Conservation (phyloP, 2,888 invertebrate species). For the Dolomedes plantarius region DNA sequence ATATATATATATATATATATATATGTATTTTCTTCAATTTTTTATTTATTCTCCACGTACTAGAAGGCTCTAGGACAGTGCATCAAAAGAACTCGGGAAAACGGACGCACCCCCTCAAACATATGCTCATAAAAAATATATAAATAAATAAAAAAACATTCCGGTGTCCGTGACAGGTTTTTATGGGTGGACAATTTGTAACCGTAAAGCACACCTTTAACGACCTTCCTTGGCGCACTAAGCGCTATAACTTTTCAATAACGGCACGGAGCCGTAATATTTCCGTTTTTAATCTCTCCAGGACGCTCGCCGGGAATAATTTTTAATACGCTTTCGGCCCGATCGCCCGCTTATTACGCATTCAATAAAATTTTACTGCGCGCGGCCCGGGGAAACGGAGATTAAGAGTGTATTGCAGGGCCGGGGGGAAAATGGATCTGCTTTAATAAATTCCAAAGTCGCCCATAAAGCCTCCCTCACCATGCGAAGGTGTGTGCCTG, state of each 20-base stretch:
- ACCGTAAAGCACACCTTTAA: neutral
- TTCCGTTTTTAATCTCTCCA: neutral
- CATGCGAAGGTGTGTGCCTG: no score
- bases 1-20: no score
- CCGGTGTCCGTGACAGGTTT: neutral
- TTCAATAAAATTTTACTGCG: constrained; percentile 1
- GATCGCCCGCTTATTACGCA: neutral
- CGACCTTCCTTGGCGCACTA: no score
- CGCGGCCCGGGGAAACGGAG: neutral
- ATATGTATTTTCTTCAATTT: no score
- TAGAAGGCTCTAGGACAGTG: no score
- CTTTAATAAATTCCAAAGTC: no score
- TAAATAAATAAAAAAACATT: no score
- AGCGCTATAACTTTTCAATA: neutral
- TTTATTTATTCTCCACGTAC: no score
- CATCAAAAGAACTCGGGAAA: no score
- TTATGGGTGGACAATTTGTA: neutral
- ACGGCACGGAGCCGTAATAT: neutral
- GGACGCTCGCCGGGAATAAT: neutral
- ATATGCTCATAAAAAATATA: no score
- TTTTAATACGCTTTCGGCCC: neutral
- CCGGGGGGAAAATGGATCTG: neutral
- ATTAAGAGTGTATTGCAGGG: neutral
- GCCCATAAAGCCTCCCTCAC: no score
- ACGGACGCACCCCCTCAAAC: no score